A percentile compares a stretch with the other conserved stretches of the same genome.
phyloP scores from a whole-genome alignment of 2,113 vertebrate genomes.

The Spermophilus dauricus region DNA sequence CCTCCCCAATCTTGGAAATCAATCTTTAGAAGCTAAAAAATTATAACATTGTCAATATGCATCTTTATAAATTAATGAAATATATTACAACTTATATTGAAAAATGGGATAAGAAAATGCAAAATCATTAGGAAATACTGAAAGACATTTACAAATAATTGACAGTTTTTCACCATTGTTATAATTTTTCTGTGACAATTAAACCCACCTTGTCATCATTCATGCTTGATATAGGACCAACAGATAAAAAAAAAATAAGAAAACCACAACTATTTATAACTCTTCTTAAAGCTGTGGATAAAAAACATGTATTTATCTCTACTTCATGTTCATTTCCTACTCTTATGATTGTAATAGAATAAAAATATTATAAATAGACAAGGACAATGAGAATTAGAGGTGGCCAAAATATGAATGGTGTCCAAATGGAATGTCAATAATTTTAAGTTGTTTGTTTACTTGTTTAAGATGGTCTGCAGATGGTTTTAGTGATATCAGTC shows the following conservation, averaged over 20 bases:
- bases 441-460: not conserved
- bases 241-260: not conserved
- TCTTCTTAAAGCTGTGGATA: not conserved
- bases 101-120: not conserved
- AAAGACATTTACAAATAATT: not conserved
- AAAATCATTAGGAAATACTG: not conserved
- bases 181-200: not conserved
- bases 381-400: not conserved
- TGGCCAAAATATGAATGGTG: not conserved
- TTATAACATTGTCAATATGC: fast-evolving
- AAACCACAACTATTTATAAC: not conserved
- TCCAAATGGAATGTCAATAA: not conserved
- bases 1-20: not conserved
- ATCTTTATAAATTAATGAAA: not conserved
- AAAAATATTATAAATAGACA: not conserved
- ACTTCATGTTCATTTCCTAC: not conserved
- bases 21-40: not conserved
- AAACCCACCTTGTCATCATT: not conserved
- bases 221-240: not conserved
- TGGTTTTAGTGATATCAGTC: not conserved
- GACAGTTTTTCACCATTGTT: not conserved
- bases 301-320: not conserved
- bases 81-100: not conserved
- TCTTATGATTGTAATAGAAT: not conserved
- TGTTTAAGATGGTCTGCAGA: not conserved